Evolutionary conservation across 2,797 vertebrate species (phyloP).

Genomic region (Alouatta caraya): DNA sequence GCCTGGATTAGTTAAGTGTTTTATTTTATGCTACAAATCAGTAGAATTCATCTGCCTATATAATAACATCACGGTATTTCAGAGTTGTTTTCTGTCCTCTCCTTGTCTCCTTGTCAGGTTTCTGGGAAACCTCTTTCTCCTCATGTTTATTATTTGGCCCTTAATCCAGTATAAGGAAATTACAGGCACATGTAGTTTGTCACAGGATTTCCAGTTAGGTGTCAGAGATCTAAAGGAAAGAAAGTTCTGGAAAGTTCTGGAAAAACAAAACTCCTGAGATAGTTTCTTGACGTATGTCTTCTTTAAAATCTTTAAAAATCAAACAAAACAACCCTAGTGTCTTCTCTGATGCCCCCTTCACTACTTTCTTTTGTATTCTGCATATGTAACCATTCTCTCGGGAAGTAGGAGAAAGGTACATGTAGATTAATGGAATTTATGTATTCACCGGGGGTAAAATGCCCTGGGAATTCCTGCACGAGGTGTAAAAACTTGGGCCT

Average conservation of each 20-base stretch:
- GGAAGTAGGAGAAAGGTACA: not conserved
- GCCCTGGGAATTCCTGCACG: not conserved
- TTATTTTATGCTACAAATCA: not conserved
- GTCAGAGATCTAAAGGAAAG: slow-evolving; percentile 7
- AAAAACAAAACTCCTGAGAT: not conserved
- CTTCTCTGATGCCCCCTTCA: not conserved
- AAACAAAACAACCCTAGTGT: not conserved
- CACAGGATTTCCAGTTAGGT: not conserved
- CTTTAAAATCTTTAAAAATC: not conserved
- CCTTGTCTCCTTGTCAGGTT: not conserved
- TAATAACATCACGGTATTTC: not conserved
- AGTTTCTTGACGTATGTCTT: not conserved
- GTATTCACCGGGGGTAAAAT: not conserved
- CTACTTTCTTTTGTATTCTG: not conserved
- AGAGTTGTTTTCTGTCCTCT: not conserved
- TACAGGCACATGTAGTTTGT: not conserved
- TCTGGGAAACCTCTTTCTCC: slow-evolving; percentile 29
- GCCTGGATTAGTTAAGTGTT: not conserved
- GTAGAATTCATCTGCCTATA: not conserved
- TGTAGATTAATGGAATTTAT: slow-evolving; percentile 25
- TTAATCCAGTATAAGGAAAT: not conserved
- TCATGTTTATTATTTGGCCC: slow-evolving; percentile 10
- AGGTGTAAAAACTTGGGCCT: slow-evolving; percentile 39
- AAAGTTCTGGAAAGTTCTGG: not conserved
- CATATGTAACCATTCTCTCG: not conserved